These are phyloP conservation scores for Chaetodon trifasciatus DNA, from an alignment of 2,797 vertebrate genomes.

Conservation along the genomic window DNA sequence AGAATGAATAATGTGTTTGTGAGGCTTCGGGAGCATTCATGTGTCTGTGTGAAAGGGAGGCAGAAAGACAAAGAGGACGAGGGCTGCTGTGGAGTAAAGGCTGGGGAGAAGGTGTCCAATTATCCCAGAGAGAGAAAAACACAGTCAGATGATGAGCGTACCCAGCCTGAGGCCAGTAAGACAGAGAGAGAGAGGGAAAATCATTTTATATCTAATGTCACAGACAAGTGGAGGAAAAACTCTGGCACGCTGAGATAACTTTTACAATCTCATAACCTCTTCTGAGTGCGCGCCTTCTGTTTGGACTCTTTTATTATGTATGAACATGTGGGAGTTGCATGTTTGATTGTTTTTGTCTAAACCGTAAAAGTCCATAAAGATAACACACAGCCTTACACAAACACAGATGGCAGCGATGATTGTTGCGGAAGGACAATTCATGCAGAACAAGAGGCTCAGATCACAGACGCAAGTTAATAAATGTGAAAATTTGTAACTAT, in stretches of 20 bases:
- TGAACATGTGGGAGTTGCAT: neutral
- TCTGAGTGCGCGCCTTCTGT: conserved; percentile 19
- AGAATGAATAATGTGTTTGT: conserved; percentile 33
- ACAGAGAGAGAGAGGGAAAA: conserved; percentile 1
- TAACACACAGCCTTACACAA: neutral
- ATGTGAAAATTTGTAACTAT: neutral
- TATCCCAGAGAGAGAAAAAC: conserved; percentile 67
- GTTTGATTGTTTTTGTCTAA: neutral
- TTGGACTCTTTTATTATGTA: conserved; percentile 25
- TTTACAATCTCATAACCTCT: conserved; percentile 31
- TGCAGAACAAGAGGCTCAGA: neutral
- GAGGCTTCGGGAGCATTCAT: conserved; percentile 27
- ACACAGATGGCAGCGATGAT: conserved; percentile 18
- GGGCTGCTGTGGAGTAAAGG: conserved; percentile 39
- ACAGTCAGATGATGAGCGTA: conserved; percentile 57
- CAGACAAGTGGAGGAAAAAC: conserved; percentile 30
- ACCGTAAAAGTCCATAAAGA: conserved; percentile 44
- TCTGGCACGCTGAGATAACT: conserved; percentile 5
- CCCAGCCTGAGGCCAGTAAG: conserved; percentile 54
- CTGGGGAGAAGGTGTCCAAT: conserved; percentile 72
- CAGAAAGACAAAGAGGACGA: conserved; percentile 26
- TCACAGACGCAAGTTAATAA: neutral
- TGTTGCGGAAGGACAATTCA: conserved; percentile 12
- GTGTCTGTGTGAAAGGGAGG: conserved; percentile 32
- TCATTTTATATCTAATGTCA: conserved; percentile 28